phyloP scores from a whole-genome alignment of 2,797 vertebrate genomes.

The Nasua narica region DNA sequence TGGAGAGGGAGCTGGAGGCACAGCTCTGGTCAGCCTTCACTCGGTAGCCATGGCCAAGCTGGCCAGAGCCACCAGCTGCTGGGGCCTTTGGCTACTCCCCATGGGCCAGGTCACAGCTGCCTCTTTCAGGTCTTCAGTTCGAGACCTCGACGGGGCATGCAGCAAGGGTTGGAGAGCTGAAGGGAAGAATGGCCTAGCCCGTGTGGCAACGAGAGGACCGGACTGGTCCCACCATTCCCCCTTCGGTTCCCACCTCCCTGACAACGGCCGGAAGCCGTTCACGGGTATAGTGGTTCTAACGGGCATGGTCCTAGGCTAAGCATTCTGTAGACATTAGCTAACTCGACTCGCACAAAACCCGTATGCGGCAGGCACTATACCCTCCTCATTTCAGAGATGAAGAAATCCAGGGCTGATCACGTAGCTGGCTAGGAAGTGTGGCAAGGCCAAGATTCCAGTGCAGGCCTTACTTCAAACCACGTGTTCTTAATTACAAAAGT shows the following conservation, averaged over 20 bases:
- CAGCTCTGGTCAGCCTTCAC: not conserved
- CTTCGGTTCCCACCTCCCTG: not conserved
- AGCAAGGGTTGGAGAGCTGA: not conserved
- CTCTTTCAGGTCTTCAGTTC: not conserved
- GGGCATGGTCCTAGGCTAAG: not conserved
- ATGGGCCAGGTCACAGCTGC: not conserved
- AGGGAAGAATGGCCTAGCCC: not conserved
- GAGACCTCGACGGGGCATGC: not conserved
- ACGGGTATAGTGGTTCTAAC: not conserved
- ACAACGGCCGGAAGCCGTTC: not conserved
- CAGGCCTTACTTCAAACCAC: not conserved
- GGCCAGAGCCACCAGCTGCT: not conserved
- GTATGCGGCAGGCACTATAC: not conserved
- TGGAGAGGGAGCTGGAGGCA: not conserved
- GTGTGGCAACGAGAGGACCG: not conserved
- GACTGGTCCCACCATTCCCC: not conserved
- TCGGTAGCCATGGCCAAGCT: not conserved
- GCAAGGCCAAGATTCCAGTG: conserved; percentile 6
- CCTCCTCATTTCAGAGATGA: not conserved
- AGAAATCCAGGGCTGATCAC: not conserved
- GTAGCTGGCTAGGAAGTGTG: not conserved
- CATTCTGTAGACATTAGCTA: not conserved
- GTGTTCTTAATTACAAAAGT: not conserved
- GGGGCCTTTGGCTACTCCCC: not conserved
- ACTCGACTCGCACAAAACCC: not conserved